Base-by-base conservation (phyloP, 2,888 invertebrate species). In the Arge pagana region DNA sequence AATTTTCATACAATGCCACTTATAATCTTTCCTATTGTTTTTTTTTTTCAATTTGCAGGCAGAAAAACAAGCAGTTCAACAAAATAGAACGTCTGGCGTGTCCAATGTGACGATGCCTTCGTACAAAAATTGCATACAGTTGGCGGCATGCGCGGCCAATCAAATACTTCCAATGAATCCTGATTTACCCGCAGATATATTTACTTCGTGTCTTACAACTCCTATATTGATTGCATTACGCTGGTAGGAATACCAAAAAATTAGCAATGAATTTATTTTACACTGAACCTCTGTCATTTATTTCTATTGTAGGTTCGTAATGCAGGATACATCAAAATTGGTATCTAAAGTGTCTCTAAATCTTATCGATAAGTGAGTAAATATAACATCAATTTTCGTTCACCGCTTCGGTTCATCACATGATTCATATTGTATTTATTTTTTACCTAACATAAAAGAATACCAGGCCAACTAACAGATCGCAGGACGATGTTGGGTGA, bases 401-500 rank as follows among this genome's bases (percentile, higher is more conserved):
- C 15, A 28, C 24, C 15, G 15, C 18, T 35, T 33, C 30, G 23
- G 10, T n/a, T 31, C 10, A 13, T 7, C 42, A n/a, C 24, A 30
- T 4, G 2, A 7, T 42, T 49, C 31, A 48, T 21, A 41, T 55
- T 15, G 48, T 40, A 31, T 54, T 37, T 52, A 55, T 56, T 66
- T 51, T 57, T 23, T 11, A 31, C 13, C 4, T 16, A 2, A 21
- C 62, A 39, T 60, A n/a, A n/a, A n/a, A 93, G 93, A 78, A 94
- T 99, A 66, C 98, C 98, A 5, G 99, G 99, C 1, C 90, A 91
- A 72, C 84, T 96, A 62, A 91, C 90, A 61, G 97, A 98, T 80
- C 83, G 97, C 15, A 84, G 96, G 65, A 97, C 99, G 21, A 95
- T 98, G 93, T 83, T 98, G 61, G 99, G 99, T 40, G 98, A 99